These are phyloP conservation scores for Coelinius sp. DNA, from an alignment of 2,888 invertebrate species.

Conservation along the genomic window DNA sequence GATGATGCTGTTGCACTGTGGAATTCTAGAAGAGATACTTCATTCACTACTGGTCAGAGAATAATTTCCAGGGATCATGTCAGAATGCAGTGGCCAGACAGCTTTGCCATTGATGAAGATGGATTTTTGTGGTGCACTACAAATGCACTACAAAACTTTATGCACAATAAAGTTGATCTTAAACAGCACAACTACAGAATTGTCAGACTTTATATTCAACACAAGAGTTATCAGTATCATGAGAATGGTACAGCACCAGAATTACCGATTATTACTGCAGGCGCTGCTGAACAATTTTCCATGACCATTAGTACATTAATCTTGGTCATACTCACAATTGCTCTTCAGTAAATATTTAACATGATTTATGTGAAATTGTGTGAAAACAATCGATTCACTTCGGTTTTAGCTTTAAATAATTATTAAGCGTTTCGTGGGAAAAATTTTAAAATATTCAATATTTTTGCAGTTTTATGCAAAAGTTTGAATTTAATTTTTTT, in stretches of 20 bases:
- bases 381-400: conserved; percentile 19
- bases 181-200: conserved; percentile 79
- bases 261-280: conserved; percentile 54
- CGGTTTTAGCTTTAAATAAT: conserved; percentile 21
- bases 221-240: conserved; percentile 77
- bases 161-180: conserved; percentile 75
- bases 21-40: conserved; percentile 76
- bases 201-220: conserved; percentile 73
- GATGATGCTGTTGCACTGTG: conserved; percentile 81
- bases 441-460: neutral
- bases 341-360: conserved; percentile 29
- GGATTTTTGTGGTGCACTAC: conserved; percentile 79
- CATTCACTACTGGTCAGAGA: conserved; percentile 74
- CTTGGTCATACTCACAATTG: conserved; percentile 43
- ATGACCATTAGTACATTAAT: conserved; percentile 47
- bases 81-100: conserved; percentile 82
- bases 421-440: neutral
- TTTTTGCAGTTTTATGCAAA: conserved; percentile 23
- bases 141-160: conserved; percentile 79
- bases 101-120: conserved; percentile 78
- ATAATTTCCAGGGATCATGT: conserved; percentile 79
- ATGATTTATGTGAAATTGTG: neutral
- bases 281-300: conserved; percentile 50
- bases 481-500: neutral
- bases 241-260: conserved; percentile 58